These are phyloP conservation scores for Chalcosyrphus nemorum DNA, from an alignment of 2,888 invertebrate genomes.

Conservation along the genomic window DNA sequence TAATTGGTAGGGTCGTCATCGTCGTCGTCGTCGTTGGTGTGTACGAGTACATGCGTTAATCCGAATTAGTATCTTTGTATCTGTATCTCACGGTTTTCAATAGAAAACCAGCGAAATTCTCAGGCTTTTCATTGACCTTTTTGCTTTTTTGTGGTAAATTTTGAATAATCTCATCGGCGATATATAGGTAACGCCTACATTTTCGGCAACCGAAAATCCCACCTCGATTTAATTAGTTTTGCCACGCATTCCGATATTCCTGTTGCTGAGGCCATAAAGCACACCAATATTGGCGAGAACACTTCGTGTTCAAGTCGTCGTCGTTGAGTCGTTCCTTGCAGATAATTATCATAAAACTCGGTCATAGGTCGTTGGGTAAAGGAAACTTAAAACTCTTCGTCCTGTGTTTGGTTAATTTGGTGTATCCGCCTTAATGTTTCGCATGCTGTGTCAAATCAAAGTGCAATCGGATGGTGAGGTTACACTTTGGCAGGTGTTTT, in stretches of 20 bases:
- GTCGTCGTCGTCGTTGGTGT: not conserved
- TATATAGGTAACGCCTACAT: conserved; percentile 54
- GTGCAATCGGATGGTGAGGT: conserved; percentile 52
- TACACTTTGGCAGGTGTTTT: conserved; percentile 57
- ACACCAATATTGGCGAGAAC: conserved; percentile 27
- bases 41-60: conserved; percentile 8
- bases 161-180: conserved; percentile 66
- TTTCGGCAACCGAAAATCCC: conserved; percentile 15
- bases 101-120: conserved; percentile 15
- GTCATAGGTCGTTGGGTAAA: conserved; percentile 71
- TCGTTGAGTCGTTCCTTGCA: no score
- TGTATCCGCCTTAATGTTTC: conserved; percentile 67
- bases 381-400: conserved; percentile 9
- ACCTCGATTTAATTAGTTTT: conserved; percentile 67
- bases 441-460: conserved; percentile 72
- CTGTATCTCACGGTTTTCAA: conserved; percentile 13
- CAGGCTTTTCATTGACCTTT: conserved; percentile 35
- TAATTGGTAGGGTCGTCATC: conserved; percentile 54
- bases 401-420: conserved; percentile 57
- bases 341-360: conserved; percentile 73
- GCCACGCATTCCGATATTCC: conserved; percentile 58
- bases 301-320: conserved; percentile 49
- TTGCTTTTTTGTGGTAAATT: conserved; percentile 20
- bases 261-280: conserved; percentile 56
- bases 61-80: conserved; percentile 22